A percentile compares a stretch with the other conserved stretches of the same genome.
Evolutionary conservation across 2,888 invertebrate species (phyloP).

Genomic region (Scaeva pyrastri): DNA sequence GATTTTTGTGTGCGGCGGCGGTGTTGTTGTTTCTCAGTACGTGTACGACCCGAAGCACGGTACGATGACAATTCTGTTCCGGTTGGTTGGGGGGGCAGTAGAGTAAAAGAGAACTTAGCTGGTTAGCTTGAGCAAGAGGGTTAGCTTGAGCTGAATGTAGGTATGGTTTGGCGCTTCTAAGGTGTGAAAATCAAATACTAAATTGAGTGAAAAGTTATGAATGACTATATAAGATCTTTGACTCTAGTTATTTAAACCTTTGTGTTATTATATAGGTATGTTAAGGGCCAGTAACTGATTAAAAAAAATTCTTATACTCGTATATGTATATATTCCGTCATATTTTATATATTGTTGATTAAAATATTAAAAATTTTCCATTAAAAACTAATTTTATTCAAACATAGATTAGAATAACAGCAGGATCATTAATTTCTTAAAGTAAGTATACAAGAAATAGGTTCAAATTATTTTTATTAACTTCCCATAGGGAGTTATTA

Average conservation of each 20-base stretch:
- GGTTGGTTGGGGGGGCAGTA: slow-evolving; percentile 46
- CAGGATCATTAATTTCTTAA: no score
- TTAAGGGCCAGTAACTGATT: no score
- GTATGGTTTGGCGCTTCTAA: background rate
- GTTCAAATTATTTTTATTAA: no score
- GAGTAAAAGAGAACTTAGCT: slow-evolving; percentile 15
- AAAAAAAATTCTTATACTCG: no score
- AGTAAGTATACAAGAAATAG: no score
- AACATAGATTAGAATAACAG: no score
- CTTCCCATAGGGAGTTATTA: no score
- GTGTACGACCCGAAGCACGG: background rate
- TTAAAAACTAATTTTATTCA: no score
- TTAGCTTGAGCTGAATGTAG: background rate
- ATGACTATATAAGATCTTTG: background rate
- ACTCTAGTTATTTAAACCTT: slow-evolving; percentile 10
- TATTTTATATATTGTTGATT: no score
- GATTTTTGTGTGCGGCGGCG: slow-evolving; percentile 1
- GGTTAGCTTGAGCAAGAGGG: background rate
- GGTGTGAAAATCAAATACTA: slow-evolving; percentile 53
- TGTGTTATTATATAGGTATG: background rate
- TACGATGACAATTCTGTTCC: slow-evolving; percentile 44
- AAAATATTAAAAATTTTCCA: no score
- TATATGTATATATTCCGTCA: no score
- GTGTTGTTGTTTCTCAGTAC: background rate
- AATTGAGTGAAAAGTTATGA: slow-evolving; percentile 54